Conservation (phyloP, 1,140 invertebrate species). For the Agrypnia vestita region DNA sequence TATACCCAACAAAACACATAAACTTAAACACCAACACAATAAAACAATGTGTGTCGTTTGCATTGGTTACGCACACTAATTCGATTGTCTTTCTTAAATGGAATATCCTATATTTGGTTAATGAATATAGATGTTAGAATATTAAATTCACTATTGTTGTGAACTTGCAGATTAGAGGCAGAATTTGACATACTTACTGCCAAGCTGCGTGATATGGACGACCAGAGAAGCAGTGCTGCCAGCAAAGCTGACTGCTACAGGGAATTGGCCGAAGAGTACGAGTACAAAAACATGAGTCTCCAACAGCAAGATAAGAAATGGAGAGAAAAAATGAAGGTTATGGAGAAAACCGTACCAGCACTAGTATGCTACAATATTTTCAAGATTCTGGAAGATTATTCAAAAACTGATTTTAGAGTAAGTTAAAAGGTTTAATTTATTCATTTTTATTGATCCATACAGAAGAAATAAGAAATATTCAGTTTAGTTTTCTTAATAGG, state of each 20-base stretch:
- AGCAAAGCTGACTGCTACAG: slow-evolving; percentile 70
- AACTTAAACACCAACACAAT: too few relatives aligned
- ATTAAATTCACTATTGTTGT: too few relatives aligned
- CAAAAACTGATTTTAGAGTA: slow-evolving; percentile 53
- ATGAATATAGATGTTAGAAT: too few relatives aligned
- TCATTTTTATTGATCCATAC: not conserved
- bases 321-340: slow-evolving; percentile 74
- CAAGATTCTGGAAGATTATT: slow-evolving; percentile 61
- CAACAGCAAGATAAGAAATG: slow-evolving; percentile 74
- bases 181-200: slow-evolving; percentile 71
- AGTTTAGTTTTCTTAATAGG: too few relatives aligned
- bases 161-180: slow-evolving; percentile 67
- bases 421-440: not conserved
- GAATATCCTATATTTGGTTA: too few relatives aligned
- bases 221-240: slow-evolving; percentile 72
- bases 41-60: too few relatives aligned
- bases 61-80: too few relatives aligned
- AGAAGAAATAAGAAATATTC: too few relatives aligned
- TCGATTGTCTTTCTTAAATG: too few relatives aligned
- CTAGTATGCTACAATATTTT: slow-evolving; percentile 77
- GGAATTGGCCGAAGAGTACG: slow-evolving; percentile 72
- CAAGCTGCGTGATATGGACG: slow-evolving; percentile 73
- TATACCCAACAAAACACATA: too few relatives aligned
- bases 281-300: slow-evolving; percentile 67
- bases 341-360: slow-evolving; percentile 78